Percentiles rank a stretch among this genome's conserved stretches.
These are phyloP conservation scores for Drosophila oshimai DNA, from an alignment of 1,140 invertebrate genomes.

Conservation along the genomic window DNA sequence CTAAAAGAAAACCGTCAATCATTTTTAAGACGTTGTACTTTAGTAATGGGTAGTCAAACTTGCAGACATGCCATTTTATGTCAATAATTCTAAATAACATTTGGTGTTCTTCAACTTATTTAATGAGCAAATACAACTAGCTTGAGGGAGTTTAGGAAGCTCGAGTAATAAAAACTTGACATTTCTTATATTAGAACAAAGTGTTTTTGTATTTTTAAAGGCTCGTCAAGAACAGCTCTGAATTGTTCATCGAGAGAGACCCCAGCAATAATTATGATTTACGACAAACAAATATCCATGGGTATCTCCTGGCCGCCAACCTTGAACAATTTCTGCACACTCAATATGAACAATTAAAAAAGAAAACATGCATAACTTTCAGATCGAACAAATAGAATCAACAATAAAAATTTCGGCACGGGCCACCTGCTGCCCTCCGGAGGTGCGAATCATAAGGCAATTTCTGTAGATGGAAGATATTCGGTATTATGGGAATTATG, in stretches of 20 bases:
- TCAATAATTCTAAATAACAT: no score
- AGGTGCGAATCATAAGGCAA: constrained; percentile 43
- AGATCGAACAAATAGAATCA: constrained; percentile 7
- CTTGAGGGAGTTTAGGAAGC: no score
- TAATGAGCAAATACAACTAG: no score
- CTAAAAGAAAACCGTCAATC: no score
- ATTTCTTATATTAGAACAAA: no score
- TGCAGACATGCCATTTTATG: no score
- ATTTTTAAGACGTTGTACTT: no score
- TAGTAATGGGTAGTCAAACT: no score
- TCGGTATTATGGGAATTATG: constrained; percentile 19
- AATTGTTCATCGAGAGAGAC: constrained; percentile 12
- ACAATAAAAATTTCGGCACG: constrained; percentile 19
- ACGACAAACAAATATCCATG: background rate
- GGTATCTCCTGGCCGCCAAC: constrained; percentile 4
- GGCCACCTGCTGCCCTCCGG: constrained; percentile 48
- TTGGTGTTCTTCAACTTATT: no score
- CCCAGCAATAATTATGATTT: constrained; percentile 11
- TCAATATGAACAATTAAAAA: background rate
- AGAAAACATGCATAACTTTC: background rate
- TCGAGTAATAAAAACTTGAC: no score
- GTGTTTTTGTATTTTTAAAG: no score
- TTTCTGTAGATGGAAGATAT: constrained; percentile 9
- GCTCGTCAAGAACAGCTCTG: background rate
- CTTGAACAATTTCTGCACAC: background rate